Evolutionary conservation across 92 coral and sea anemone genomes (phyloP).

Genomic region (Actinernus sp.): DNA sequence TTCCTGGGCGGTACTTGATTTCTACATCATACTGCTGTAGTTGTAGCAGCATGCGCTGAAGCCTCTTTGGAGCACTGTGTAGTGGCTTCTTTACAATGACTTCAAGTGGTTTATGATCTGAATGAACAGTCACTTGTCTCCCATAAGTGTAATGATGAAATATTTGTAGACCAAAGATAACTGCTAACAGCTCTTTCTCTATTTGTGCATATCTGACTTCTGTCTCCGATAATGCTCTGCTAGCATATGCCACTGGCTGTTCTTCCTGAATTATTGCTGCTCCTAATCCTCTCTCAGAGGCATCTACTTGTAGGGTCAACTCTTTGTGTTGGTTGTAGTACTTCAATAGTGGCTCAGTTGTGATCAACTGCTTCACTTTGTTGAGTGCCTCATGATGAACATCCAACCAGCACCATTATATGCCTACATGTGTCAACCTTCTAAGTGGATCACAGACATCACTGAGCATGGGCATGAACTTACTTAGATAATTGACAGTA

Average conservation of each 20-base stretch:
- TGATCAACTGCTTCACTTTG: slow-evolving; percentile 22
- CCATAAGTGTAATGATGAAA: slow-evolving; percentile 33
- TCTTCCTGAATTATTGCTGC: slow-evolving; percentile 41
- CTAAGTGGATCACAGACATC: too few relatives aligned
- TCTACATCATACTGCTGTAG: slow-evolving; percentile 36
- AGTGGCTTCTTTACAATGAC: slow-evolving; percentile 14
- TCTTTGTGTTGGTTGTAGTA: slow-evolving; percentile 7
- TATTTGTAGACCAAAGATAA: slow-evolving; percentile 11
- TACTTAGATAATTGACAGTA: too few relatives aligned
- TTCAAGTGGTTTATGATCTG: slow-evolving; percentile 48
- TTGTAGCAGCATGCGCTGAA: slow-evolving; percentile 13
- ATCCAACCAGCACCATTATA: slow-evolving; percentile 32
- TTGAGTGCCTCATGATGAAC: slow-evolving; percentile 23
- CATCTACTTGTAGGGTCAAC: slow-evolving; percentile 7
- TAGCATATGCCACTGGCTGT: slow-evolving; percentile 54
- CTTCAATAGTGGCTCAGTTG: slow-evolving; percentile 9
- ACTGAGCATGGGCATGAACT: too few relatives aligned
- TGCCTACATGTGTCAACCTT: too few relatives aligned
- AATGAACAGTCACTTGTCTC: slow-evolving; percentile 11
- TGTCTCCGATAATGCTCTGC: slow-evolving; percentile 48
- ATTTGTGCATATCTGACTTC: slow-evolving; percentile 40
- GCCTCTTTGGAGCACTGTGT: slow-evolving; percentile 13
- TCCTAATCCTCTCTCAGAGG: slow-evolving; percentile 30
- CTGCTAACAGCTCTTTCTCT: slow-evolving; percentile 35
- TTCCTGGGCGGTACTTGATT: slow-evolving; percentile 28